These are phyloP conservation scores for Sebastes matsubarae DNA, from an alignment of 2,797 vertebrate genomes.

Conservation along the genomic window DNA sequence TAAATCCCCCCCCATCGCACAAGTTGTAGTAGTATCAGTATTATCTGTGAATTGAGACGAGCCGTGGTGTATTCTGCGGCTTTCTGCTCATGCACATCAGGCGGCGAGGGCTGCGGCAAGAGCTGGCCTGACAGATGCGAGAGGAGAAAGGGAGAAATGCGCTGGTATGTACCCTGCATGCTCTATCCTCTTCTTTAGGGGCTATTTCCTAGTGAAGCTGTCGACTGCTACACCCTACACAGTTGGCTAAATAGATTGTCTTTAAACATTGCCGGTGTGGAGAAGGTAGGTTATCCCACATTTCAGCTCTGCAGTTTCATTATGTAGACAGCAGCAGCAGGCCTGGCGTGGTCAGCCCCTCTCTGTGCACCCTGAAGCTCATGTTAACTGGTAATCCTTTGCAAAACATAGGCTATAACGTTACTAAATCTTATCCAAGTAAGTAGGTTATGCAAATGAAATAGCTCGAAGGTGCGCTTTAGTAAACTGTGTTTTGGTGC, in stretches of 20 bases:
- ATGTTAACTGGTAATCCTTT: conserved; percentile 68
- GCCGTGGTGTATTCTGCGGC: conserved; percentile 58
- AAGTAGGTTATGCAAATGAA: conserved; percentile 28
- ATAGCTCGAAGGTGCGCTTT: neutral
- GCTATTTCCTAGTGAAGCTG: conserved; percentile 38
- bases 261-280: conserved; percentile 18
- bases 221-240: conserved; percentile 42
- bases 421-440: conserved; percentile 8
- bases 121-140: conserved; percentile 78
- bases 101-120: conserved; percentile 81
- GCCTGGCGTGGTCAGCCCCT: conserved; percentile 79
- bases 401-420: conserved; percentile 25
- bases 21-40: conserved; percentile 5
- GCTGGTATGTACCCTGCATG: conserved; percentile 77
- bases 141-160: conserved; percentile 72
- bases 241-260: conserved; percentile 39
- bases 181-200: conserved; percentile 36
- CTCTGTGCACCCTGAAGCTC: conserved; percentile 60
- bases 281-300: conserved; percentile 43
- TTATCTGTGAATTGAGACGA: conserved; percentile 36
- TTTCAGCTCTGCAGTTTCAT: conserved; percentile 68
- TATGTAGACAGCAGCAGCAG: conserved; percentile 64
- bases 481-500: neutral
- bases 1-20: neutral
- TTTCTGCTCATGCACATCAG: conserved; percentile 74